A percentile compares a stretch with the other conserved stretches of the same genome.
phyloP scores from a whole-genome alignment of 2,113 vertebrate genomes.

The Garra rufa region DNA sequence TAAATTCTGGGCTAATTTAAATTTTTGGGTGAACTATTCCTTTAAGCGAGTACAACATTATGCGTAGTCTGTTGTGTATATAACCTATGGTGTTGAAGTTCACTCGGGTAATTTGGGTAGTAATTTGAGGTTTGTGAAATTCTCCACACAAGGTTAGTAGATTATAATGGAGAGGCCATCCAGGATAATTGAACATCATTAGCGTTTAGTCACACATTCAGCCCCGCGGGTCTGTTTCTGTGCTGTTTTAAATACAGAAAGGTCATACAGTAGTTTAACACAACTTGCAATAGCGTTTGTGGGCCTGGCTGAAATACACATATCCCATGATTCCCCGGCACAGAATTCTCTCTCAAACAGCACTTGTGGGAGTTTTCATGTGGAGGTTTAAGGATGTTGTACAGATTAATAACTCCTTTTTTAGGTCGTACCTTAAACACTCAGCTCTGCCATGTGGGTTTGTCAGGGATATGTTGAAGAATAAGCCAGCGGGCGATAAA shows the following conservation, averaged over 20 bases:
- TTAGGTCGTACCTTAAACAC: conserved; percentile 34
- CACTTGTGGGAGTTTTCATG: background rate
- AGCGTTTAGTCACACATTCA: conserved; percentile 31
- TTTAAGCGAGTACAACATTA: background rate
- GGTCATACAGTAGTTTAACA: conserved; percentile 23
- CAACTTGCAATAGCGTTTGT: conserved; percentile 7
- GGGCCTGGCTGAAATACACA: background rate
- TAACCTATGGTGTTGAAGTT: conserved; percentile 9
- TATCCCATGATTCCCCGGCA: background rate
- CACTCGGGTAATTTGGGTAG: conserved; percentile 6
- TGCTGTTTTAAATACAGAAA: background rate
- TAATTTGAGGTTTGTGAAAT: conserved; percentile 25
- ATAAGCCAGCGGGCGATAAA: conserved; percentile 47
- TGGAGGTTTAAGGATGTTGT: conserved; percentile 26
- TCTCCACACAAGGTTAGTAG: conserved; percentile 1
- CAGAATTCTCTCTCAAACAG: background rate
- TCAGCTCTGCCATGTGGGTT: conserved; percentile 36
- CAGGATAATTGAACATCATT: conserved; percentile 24
- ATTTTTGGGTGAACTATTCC: background rate
- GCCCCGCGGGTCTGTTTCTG: background rate
- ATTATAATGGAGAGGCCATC: conserved; percentile 9
- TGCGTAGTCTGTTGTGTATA: background rate
- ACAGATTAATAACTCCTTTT: conserved; percentile 23
- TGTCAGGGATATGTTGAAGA: conserved; percentile 48
- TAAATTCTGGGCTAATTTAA: background rate